Evolutionary conservation across 2,888 invertebrate species (phyloP), one percentile per base, ranked within the genome.

Genomic region (Lymantria monacha): DNA sequence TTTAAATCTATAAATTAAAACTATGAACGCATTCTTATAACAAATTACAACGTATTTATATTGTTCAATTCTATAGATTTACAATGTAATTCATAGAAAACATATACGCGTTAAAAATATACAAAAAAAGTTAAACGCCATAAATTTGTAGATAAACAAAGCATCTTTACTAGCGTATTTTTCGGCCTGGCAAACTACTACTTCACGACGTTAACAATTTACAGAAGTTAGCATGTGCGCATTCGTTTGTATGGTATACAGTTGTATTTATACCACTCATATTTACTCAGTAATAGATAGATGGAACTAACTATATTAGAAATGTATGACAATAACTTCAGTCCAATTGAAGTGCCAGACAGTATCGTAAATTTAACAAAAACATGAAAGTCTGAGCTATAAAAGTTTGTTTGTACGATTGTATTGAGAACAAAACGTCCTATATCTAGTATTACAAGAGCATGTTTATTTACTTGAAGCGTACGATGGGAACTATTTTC

Each of bases 401-500:
- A 10, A 33, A 33, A 33, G 7, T 22, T 22, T 22, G 22, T 22
- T 22, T 22, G 22, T 22, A 22, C 22, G 2, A 22, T 5, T 33
- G 33, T 8, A 33, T 33, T 10, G 7, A 33, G 33, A 10, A 33
- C 33, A 10, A 33, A 33, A 33, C 33, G 33, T 22, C 2, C 9
- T 33, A 33, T 33, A 5, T 33, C 10, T 33, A 33, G 33, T 33
- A 22, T 22, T 22, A 22, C 22, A 49, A 52, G 40, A 54, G 49
- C 49, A 56, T 47, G 53, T 48, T 58, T 56, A 56, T 59, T 63
- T 52, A 31, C 53, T 50, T 48, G 44, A 22, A 53, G 42, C 44
- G 48, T 31, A 46, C 44, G 46, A 44, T 50, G 49, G 36, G 9
- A 8, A 33, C 33, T 33, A 33, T 40, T 46, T 50, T 49, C 42